Evolutionary conservation across 2,797 vertebrate species (phyloP).

Genomic region (Enteromius thamalakanensis): DNA sequence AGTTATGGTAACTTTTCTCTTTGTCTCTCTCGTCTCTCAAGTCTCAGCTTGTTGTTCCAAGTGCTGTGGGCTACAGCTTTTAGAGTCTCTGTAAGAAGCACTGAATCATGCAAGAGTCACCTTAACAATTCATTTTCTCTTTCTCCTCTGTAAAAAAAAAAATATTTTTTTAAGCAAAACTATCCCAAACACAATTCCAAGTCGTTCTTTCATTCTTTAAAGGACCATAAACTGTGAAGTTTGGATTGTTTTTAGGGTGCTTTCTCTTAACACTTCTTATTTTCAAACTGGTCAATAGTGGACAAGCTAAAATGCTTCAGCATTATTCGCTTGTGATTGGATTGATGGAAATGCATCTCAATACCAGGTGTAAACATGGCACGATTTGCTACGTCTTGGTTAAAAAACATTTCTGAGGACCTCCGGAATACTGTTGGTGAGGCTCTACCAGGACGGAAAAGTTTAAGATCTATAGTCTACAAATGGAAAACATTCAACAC

Average conservation of each 20-base stretch:
- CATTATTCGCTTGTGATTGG: no score
- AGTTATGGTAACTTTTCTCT: constrained; percentile 40
- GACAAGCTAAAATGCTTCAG: not conserved
- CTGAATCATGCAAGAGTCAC: constrained; percentile 53
- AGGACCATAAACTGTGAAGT: not conserved
- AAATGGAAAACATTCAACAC: not conserved
- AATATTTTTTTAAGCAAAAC: not conserved
- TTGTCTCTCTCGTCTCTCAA: constrained; percentile 45
- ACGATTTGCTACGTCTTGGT: not conserved
- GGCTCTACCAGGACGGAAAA: not conserved
- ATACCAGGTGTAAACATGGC: not conserved
- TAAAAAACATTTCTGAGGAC: not conserved
- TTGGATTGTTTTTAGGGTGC: not conserved
- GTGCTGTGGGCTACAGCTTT: constrained; percentile 68
- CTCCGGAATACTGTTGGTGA: not conserved
- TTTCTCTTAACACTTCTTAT: not conserved
- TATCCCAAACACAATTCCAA: not conserved
- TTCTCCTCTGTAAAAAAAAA: not conserved
- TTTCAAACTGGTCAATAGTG: not conserved
- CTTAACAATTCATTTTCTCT: not conserved
- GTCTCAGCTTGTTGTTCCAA: constrained; percentile 63
- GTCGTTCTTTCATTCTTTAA: not conserved
- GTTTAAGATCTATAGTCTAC: not conserved
- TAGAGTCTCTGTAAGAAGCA: constrained; percentile 55
- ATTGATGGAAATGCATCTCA: not conserved